Evolutionary conservation across 2,888 invertebrate genomes (phyloP).

Genomic region (Hirtodrosophila confusa): DNA sequence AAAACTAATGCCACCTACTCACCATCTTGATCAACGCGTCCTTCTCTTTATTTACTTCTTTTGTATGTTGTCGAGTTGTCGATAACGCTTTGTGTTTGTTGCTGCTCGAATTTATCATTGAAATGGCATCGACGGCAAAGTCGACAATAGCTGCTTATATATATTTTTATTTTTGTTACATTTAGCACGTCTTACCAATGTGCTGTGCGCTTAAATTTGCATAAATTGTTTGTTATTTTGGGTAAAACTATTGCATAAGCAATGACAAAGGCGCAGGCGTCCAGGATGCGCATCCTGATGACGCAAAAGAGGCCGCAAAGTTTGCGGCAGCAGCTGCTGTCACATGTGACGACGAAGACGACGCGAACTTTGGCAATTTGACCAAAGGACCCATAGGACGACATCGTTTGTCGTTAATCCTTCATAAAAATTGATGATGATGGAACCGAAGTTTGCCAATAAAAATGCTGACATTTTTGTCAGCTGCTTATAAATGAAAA

Average conservation of each 20-base stretch:
- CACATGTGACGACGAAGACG: constrained; percentile 58
- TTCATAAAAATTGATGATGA: constrained; percentile 78
- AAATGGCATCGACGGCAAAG: constrained; percentile 59
- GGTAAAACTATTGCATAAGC: constrained; percentile 59
- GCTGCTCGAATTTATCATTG: constrained; percentile 65
- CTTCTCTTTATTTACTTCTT: constrained; percentile 19
- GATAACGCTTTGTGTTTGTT: constrained; percentile 18
- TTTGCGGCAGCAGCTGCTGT: constrained; percentile 47
- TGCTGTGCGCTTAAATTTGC: constrained; percentile 65
- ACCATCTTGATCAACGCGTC: constrained; percentile 23
- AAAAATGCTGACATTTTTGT: constrained; percentile 57
- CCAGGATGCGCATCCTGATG: constrained; percentile 42
- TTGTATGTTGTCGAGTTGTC: constrained; percentile 26
- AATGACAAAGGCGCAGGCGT: constrained; percentile 3
- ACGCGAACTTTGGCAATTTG: constrained; percentile 66
- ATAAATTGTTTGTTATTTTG: constrained; percentile 63
- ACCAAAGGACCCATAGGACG: constrained; percentile 33
- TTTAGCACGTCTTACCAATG: constrained; percentile 63
- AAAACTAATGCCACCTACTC: constrained; percentile 18
- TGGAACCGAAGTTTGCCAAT: constrained; percentile 64
- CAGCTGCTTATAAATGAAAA: constrained; percentile 66
- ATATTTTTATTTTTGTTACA: constrained; percentile 26
- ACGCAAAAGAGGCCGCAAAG: constrained; percentile 43
- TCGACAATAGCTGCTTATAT: constrained; percentile 27
- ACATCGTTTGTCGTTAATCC: constrained; percentile 66